Evolutionary conservation across 1,140 invertebrate species (phyloP), one percentile per base, ranked within the genome.

Genomic region (Ganaspis sp.): DNA sequence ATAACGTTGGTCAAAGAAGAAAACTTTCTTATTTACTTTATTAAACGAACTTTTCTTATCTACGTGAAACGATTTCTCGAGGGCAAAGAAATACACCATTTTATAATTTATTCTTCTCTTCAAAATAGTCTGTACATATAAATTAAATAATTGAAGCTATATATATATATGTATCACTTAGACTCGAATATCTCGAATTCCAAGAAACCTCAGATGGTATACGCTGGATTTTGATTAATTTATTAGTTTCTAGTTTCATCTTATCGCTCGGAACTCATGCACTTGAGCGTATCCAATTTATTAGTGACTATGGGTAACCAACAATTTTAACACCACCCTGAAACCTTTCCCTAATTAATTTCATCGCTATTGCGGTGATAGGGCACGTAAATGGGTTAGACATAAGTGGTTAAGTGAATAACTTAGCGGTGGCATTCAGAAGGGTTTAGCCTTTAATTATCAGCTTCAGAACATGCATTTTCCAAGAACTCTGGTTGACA

Each of bases 401-500:
- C 54, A 49, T 75, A 76, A 83, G 81, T 84, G 77, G 83, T 85
- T 85, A 85, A 85, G 76, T 83, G 81, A 85, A 85, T 85, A 84
- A 84, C 83, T 85, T 85, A 83, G 84, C 81, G 83, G 70, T 53
- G 79, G 78, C 80, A 64, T 64, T 64, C 54, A 29, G 54, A 29
- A 64, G 54, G 23, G 54, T 23, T 64, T 29, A 64, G 21, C 23
- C 54, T 23, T 64, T 29, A 29, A 64, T 64, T 64, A 64, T 64
- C 23, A 26, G 9, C 15, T 58, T 29, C 2, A 64, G 54, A 29
- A 26, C 11, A 64, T 64, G 23, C 21, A 64, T 64, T 64, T 64
- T 29, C 23, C 54, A 29, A 64, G 26, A 23, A 15, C 21, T 11
- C 54, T 15, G 29, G 21, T 26, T 58, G 53, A 58, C 21, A 26